Evolutionary conservation across 2,888 invertebrate species (phyloP).

Genomic region (Sphaerophoria taeniata): DNA sequence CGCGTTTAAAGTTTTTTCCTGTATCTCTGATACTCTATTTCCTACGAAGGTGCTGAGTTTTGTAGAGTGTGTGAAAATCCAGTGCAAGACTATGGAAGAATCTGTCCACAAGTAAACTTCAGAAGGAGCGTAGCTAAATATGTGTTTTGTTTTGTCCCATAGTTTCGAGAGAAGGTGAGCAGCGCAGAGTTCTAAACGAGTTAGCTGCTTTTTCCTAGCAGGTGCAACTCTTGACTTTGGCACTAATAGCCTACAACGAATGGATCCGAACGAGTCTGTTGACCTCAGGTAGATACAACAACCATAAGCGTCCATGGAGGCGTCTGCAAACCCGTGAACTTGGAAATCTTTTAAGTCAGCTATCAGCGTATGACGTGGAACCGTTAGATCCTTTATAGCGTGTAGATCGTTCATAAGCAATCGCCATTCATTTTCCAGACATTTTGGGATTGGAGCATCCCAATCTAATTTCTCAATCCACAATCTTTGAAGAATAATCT

Average conservation of each 20-base stretch:
- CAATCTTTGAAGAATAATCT: conserved; percentile 66
- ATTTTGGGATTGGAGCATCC: conserved; percentile 38
- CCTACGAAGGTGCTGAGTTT: conserved; percentile 65
- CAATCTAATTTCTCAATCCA: conserved; percentile 57
- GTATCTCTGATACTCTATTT: conserved; percentile 57
- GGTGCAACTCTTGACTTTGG: conserved; percentile 70
- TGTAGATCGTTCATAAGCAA: conserved; percentile 24
- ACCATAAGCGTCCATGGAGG: conserved; percentile 55
- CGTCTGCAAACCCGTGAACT: conserved; percentile 49
- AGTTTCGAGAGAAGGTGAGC: conserved; percentile 56
- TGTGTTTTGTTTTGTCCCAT: conserved; percentile 34
- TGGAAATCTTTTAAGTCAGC: neutral
- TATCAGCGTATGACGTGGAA: conserved; percentile 24
- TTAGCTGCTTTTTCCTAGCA: conserved; percentile 60
- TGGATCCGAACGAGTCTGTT: conserved; percentile 19
- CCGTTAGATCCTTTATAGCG: conserved; percentile 10
- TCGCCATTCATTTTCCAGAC: conserved; percentile 4
- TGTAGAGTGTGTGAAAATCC: too few species aligned
- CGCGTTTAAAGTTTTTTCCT: conserved; percentile 28
- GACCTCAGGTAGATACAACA: conserved; percentile 56
- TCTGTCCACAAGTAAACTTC: conserved; percentile 59
- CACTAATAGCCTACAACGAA: conserved; percentile 38
- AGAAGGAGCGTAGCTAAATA: neutral
- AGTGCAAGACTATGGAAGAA: conserved; percentile 62
- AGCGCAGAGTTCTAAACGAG: conserved; percentile 62